phyloP scores from a whole-genome alignment of 2,797 vertebrate species.

The Artibeus jamaicensis region DNA sequence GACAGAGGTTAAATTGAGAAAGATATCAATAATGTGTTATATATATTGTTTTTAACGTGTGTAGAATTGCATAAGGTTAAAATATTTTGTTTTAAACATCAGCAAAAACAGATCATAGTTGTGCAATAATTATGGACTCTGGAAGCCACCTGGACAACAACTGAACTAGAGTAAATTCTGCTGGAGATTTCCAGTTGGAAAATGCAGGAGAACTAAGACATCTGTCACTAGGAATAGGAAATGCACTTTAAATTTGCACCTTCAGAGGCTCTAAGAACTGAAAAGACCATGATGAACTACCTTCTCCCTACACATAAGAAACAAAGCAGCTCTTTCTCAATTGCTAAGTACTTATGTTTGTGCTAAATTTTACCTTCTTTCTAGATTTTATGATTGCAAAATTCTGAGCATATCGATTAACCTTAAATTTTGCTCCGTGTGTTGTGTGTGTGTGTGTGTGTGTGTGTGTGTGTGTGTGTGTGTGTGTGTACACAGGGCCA shows the following conservation, averaged over 20 bases:
- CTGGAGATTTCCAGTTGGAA: conserved; percentile 13
- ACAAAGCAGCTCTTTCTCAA: background rate
- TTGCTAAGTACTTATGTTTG: background rate
- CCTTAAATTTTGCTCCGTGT: background rate
- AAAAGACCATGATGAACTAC: background rate
- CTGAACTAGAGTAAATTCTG: conserved; percentile 30
- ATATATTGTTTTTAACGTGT: conserved; percentile 17
- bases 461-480: too few relatives aligned
- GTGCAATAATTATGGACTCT: background rate
- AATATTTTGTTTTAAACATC: conserved; percentile 37
- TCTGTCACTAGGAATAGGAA: background rate
- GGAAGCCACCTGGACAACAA: background rate
- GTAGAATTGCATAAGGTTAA: background rate
- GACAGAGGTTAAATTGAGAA: background rate
- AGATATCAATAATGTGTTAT: background rate
- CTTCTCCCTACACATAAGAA: background rate
- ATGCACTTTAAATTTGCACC: background rate
- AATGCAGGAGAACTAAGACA: background rate
- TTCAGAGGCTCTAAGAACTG: background rate
- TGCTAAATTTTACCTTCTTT: conserved; percentile 9
- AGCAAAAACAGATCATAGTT: background rate
- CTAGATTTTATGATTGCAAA: background rate
- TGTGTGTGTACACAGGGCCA: background rate
- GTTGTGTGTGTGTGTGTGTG: background rate
- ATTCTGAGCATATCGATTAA: background rate